phyloP scores from a whole-genome alignment of 35 echinoderm and acorn worm genomes.

The Patiria miniata region DNA sequence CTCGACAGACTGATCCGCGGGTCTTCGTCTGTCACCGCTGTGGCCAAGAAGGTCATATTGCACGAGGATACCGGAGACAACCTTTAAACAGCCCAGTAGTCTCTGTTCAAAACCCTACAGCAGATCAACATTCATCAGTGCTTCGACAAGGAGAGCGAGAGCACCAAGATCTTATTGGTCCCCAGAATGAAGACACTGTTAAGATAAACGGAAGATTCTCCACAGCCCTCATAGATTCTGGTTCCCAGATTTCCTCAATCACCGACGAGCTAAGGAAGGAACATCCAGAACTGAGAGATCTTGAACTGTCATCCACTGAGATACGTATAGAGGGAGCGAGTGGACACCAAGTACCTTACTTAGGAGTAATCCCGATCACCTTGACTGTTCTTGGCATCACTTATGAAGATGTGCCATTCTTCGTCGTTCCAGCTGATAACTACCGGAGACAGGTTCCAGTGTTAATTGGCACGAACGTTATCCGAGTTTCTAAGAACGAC shows the following conservation, averaged over 20 bases:
- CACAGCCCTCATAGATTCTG: slow-evolving; percentile 28
- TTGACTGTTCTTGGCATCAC: not conserved
- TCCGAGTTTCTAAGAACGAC: not conserved
- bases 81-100: not conserved
- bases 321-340: not conserved
- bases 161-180: too few species aligned
- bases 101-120: too few species aligned
- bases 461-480: not conserved
- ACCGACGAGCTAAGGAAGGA: not conserved
- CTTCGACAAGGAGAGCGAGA: too few species aligned
- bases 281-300: not conserved
- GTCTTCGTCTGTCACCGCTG: too few species aligned
- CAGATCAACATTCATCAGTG: too few species aligned
- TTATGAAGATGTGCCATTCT: not conserved
- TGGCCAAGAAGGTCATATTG: not conserved
- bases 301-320: not conserved
- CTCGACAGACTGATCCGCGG: not conserved
- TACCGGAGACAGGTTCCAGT: slow-evolving; percentile 5
- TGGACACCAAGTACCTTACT: not conserved
- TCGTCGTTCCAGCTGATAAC: not conserved
- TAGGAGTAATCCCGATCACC: not conserved
- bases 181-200: slow-evolving; percentile 39
- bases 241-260: slow-evolving; percentile 53
- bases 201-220: slow-evolving; percentile 46
- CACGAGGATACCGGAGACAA: not conserved